phyloP scores from a whole-genome alignment of 2,113 vertebrate genomes.

The Bubalus kerabau region DNA sequence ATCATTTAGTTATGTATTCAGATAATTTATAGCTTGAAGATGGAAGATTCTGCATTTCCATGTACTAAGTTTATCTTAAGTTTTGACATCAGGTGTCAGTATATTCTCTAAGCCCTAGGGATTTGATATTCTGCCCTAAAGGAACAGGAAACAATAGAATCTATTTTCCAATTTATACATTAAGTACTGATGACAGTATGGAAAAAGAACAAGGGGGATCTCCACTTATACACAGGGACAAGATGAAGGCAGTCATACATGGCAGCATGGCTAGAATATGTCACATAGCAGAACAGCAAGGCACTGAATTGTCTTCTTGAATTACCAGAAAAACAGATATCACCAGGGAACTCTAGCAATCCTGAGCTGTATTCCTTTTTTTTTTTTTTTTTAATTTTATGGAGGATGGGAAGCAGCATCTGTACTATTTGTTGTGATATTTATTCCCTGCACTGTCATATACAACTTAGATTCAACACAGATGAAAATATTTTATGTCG shows the following conservation, averaged over 20 bases:
- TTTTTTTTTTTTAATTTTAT: neutral
- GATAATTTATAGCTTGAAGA: neutral
- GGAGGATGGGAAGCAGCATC: neutral
- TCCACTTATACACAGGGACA: neutral
- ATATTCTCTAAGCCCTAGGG: neutral
- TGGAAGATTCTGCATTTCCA: neutral
- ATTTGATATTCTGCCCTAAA: neutral
- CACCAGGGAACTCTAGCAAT: neutral
- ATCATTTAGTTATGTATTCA: neutral
- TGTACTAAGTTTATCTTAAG: neutral
- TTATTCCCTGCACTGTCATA: neutral
- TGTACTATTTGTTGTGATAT: neutral
- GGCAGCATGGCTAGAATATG: neutral
- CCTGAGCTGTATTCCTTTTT: neutral
- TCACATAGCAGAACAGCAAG: neutral
- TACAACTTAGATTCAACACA: neutral
- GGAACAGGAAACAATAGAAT: neutral
- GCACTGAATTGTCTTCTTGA: neutral
- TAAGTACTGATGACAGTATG: neutral
- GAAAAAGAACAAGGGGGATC: neutral
- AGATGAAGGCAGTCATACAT: neutral
- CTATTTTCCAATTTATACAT: neutral
- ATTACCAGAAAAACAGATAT: neutral
- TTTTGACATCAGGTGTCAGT: neutral
- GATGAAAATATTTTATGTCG: neutral